Conservation (phyloP, 2,888 invertebrate genomes). For the Aromia moschata region DNA sequence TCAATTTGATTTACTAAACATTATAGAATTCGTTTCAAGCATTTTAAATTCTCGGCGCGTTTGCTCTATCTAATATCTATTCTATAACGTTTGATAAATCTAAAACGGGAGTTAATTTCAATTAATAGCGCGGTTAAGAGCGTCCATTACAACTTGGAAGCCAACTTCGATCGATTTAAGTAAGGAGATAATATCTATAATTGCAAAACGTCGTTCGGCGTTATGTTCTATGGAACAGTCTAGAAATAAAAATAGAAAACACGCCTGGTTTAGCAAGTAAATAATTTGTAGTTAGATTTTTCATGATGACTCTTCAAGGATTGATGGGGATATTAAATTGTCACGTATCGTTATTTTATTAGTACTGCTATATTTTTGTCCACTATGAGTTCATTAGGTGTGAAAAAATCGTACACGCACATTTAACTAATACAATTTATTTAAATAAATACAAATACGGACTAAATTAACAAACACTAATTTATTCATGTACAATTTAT, state of each 20-base stretch:
- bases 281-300: conserved; percentile 21
- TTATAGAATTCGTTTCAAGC: no score
- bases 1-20: no score
- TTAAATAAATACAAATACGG: no score
- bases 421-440: no score
- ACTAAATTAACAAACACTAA: no score
- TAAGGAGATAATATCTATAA: conserved; percentile 44
- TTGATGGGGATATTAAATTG: conserved; percentile 20
- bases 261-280: conserved; percentile 1
- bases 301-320: conserved; percentile 3
- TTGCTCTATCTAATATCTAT: conserved; percentile 37
- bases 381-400: no score
- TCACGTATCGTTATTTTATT: conserved; percentile 7
- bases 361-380: no score
- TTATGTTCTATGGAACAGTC: conserved; percentile 28
- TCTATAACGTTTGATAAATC: conserved; percentile 39
- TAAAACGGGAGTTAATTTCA: conserved; percentile 39
- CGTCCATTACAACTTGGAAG: conserved; percentile 43
- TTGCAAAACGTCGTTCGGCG: conserved; percentile 40
- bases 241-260: conserved; percentile 23
- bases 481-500: no score
- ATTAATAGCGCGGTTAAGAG: conserved; percentile 45
- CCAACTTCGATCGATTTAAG: conserved; percentile 37
- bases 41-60: conserved; percentile 40
- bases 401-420: no score